Percentiles rank a stretch among this genome's conserved stretches.
phyloP scores from a whole-genome alignment of 2,113 vertebrate species.

The Brevimyrus niger region DNA sequence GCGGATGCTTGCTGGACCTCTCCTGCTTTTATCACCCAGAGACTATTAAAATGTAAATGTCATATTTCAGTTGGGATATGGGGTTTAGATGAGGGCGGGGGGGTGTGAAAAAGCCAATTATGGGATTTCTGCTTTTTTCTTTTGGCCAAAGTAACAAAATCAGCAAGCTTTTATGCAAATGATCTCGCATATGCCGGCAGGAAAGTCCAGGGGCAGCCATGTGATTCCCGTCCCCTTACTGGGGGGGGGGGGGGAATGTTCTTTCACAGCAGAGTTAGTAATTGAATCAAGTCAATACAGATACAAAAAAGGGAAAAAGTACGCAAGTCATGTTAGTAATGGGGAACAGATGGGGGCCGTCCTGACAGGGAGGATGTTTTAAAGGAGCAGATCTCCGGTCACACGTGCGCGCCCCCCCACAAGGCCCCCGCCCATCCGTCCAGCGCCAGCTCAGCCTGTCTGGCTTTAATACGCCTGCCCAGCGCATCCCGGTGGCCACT shows the following conservation, averaged over 20 bases:
- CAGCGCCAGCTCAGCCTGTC: conserved; percentile 57
- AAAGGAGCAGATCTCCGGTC: conserved; percentile 65
- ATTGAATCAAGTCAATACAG: conserved; percentile 82
- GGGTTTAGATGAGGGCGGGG: not conserved
- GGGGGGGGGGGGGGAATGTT: conserved; percentile 61
- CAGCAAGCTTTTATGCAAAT: conserved; percentile 64
- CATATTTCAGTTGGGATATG: conserved; percentile 49
- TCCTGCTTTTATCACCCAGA: conserved; percentile 59
- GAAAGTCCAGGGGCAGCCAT: conserved; percentile 51
- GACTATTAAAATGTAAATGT: conserved; percentile 89
- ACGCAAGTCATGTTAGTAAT: conserved; percentile 66
- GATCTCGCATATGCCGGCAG: conserved; percentile 38
- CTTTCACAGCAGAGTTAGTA: conserved; percentile 68
- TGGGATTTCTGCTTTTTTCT: conserved; percentile 46
- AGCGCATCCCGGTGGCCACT: conserved; percentile 47
- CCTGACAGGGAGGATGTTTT: conserved; percentile 46
- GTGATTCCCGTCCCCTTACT: conserved; percentile 48
- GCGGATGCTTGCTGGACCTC: conserved; percentile 68
- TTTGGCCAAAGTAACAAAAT: conserved; percentile 63
- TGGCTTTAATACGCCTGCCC: conserved; percentile 63
- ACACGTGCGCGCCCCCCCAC: conserved; percentile 40
- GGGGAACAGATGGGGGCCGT: conserved; percentile 64
- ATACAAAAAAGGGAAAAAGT: conserved; percentile 45
- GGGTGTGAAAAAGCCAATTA: conserved; percentile 68
- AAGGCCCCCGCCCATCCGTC: conserved; percentile 60